A percentile compares a stretch with the other conserved stretches of the same genome.
Evolutionary conservation across 2,797 vertebrate species (phyloP).

Genomic region (Stomatorhinus walkeri): DNA sequence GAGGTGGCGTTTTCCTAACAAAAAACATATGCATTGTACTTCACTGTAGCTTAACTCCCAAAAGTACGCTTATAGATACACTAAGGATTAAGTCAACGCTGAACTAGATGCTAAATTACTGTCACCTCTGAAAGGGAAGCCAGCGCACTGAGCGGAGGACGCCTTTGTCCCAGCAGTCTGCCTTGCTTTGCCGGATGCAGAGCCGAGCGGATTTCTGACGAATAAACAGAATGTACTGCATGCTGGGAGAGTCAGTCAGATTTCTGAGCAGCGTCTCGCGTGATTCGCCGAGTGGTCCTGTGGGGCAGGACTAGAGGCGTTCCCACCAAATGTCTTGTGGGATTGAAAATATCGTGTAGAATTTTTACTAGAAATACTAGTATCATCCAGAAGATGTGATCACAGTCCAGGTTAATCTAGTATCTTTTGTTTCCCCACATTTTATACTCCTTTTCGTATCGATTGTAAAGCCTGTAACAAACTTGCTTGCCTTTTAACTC

Average conservation of each 20-base stretch:
- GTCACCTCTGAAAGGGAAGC: constrained; percentile 32
- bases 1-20: not conserved
- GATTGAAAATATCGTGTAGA: constrained; percentile 35
- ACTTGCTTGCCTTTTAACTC: constrained; percentile 49
- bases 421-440: not conserved
- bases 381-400: constrained; percentile 46
- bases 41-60: constrained; percentile 1
- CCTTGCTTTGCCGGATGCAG: not conserved
- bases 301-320: not conserved
- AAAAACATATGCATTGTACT: constrained; percentile 1
- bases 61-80: constrained; percentile 7
- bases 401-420: constrained; percentile 6
- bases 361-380: constrained; percentile 41
- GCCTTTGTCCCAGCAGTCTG: not conserved
- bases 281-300: not conserved
- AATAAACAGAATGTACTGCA: constrained; percentile 59
- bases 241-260: constrained; percentile 38
- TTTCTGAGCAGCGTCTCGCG: not conserved
- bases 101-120: not conserved
- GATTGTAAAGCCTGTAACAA: constrained; percentile 46
- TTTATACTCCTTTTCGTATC: constrained; percentile 33
- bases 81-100: constrained; percentile 9
- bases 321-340: not conserved
- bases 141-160: constrained; percentile 23
- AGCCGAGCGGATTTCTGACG: constrained; percentile 40